Conservation (phyloP, 2,888 invertebrate genomes). For the Iselma pallidipennis region DNA sequence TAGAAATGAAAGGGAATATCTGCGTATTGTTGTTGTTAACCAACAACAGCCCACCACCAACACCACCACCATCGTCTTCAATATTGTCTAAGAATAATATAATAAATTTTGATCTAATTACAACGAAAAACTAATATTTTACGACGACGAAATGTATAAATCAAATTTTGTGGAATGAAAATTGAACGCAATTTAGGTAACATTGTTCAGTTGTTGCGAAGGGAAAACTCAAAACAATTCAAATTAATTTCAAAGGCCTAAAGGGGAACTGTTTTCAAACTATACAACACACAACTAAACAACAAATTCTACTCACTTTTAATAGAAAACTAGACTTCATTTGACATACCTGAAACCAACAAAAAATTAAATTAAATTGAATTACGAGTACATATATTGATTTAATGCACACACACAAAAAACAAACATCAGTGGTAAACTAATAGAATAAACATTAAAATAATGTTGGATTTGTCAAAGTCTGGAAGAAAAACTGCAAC, state of each 20-base stretch:
- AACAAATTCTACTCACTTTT: neutral
- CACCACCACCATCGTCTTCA: too few species aligned
- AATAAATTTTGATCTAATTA: neutral
- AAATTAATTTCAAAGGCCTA: slow-evolving; percentile 1
- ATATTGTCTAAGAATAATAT: neutral
- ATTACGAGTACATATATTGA: neutral
- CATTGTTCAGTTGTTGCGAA: neutral
- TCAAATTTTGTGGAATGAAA: neutral
- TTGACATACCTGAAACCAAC: neutral
- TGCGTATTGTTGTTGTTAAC: slow-evolving; percentile 15
- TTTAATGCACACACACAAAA: neutral
- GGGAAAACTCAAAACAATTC: neutral
- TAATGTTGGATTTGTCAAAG: neutral
- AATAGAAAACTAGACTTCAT: neutral
- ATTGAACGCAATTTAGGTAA: neutral
- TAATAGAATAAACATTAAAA: neutral
- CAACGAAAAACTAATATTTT: neutral
- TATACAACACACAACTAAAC: neutral
- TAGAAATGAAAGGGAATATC: slow-evolving; percentile 12
- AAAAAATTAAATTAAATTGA: too few species aligned
- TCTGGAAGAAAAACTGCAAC: neutral
- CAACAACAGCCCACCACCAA: too few species aligned
- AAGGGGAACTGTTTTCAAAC: neutral
- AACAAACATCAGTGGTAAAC: neutral
- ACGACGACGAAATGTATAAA: neutral